These are phyloP conservation scores for Acanthis flammea DNA, from an alignment of 2,797 vertebrate species.

Conservation along the genomic window DNA sequence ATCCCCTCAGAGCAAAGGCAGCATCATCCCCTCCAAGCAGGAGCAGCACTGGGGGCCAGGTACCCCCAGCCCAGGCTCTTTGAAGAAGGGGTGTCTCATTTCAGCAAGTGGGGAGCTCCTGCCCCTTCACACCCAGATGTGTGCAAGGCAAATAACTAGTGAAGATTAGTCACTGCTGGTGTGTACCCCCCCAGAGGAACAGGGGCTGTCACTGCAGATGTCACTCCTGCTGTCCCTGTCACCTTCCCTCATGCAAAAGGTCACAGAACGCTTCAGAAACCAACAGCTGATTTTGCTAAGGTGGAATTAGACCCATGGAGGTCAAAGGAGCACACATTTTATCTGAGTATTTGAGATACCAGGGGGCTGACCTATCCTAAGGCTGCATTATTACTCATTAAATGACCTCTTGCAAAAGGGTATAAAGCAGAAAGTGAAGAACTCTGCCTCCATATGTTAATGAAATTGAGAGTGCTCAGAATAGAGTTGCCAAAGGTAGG, in stretches of 20 bases:
- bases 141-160: fast-evolving
- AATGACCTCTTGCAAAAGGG: neutral
- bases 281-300: neutral
- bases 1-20: neutral
- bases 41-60: fast-evolving
- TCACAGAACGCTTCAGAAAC: neutral
- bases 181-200: neutral
- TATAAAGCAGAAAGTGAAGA: neutral
- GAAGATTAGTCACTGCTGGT: fast-evolving
- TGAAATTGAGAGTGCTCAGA: neutral
- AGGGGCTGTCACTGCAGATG: neutral
- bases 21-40: neutral
- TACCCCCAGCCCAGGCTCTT: neutral
- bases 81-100: neutral
- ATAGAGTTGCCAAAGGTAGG: neutral
- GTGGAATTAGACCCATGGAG: neutral
- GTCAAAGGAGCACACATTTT: neutral
- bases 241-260: neutral
- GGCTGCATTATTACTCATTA: neutral
- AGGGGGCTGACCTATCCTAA: neutral
- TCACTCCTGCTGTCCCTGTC: neutral
- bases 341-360: neutral
- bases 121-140: fast-evolving
- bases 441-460: neutral
- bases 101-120: neutral